Evolutionary conservation across 2,888 invertebrate genomes (phyloP), one percentile per base, ranked within the genome.

Genomic region (Drosophila borborema): DNA sequence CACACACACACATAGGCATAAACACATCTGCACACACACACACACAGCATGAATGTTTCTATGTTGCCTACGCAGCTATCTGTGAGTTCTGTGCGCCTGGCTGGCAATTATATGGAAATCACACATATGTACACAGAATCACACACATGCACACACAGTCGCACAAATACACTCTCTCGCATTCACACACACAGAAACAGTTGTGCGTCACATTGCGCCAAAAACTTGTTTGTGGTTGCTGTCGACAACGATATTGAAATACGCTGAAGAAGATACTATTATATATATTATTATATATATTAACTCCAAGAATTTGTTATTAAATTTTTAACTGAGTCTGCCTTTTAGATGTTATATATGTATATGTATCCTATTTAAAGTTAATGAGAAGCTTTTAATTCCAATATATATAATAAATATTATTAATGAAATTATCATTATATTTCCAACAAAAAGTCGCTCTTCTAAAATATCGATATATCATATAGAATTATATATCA

Each of bases 31-130:
- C 20, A 20, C 20, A 20, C 20, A 2, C 20, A 20, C 20, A 2
- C 63, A 51, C 1, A 16, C 48, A 23, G 28, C 59, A 64, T 74
- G 36, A 36, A 53, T 16, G 46, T 23, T 38, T 43, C 28, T 5
- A 18, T 31, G 65, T 62, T 34, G 66, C 69, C 68, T 67, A 64
- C 76, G 59, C 68, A 67, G 45, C 45, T 75, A 65, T 63, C 77
- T 77, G 65, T 28, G 59, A 55, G 8, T 51, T 51, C 67, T 72
- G 78, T 40, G 82, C 88, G 85, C 76, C 85, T 84, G 82, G 77
- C 68, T 66, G 66, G 18, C 64, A 74, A 64, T 86, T 75, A 72
- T 67, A 71, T 65, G 73, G 64, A 55, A 70, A 59, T 9, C 74
- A 71, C 71, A 73, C 66, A 72, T 67, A 81, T 69, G 67, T 64